Evolutionary conservation across 2,888 invertebrate species (phyloP).

Genomic region (Macroteleia sp.): DNA sequence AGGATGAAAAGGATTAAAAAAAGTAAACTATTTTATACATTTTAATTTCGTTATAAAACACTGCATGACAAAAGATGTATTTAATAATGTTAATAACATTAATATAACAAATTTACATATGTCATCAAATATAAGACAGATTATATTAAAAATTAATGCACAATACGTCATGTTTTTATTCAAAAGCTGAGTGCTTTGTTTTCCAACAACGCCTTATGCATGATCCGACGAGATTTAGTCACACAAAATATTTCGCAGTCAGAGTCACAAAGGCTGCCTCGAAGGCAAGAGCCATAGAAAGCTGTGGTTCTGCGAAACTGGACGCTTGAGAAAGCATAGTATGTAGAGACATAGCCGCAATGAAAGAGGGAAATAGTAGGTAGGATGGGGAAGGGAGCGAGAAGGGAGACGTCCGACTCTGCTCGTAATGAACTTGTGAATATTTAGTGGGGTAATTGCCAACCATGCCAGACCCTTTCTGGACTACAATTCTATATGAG

Average conservation of each 20-base stretch:
- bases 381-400: conserved; percentile 38
- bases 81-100: no score
- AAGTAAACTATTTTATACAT: no score
- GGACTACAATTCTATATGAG: conserved; percentile 68
- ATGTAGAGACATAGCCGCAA: conserved; percentile 57
- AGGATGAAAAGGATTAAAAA: no score
- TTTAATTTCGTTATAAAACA: no score
- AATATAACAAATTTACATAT: neutral
- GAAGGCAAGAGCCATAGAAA: conserved; percentile 57
- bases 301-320: conserved; percentile 62
- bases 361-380: conserved; percentile 60
- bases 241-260: conserved; percentile 67
- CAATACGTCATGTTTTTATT: conserved; percentile 42
- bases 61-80: no score
- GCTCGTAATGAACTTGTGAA: conserved; percentile 82
- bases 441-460: conserved; percentile 83
- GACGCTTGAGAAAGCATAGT: conserved; percentile 61
- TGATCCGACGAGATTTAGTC: conserved; percentile 65
- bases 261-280: conserved; percentile 57
- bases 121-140: neutral
- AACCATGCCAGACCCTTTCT: conserved; percentile 72
- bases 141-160: conserved; percentile 21
- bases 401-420: conserved; percentile 66
- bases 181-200: conserved; percentile 46
- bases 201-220: conserved; percentile 44